Percentiles rank a stretch among this genome's conserved stretches.
phyloP scores from a whole-genome alignment of 2,888 invertebrate species.

The Xestia ashworthii region DNA sequence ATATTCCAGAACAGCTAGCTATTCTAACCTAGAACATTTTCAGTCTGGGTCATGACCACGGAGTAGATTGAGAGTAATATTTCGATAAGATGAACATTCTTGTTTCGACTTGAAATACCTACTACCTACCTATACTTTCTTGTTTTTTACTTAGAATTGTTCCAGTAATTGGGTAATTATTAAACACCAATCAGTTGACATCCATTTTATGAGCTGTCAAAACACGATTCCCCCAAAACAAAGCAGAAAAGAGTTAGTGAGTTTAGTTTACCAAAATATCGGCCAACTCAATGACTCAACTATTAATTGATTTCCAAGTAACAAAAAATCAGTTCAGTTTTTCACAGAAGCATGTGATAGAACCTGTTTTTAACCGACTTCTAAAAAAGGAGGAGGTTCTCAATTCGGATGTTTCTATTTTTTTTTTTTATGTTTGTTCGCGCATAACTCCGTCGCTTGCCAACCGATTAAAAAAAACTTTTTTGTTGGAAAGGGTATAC shows the following conservation, averaged over 20 bases:
- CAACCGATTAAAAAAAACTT: too few relatives aligned
- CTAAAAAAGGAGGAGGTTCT: too few relatives aligned
- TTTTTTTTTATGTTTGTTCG: too few relatives aligned
- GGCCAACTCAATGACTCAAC: background rate
- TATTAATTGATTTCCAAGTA: background rate
- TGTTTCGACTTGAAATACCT: background rate
- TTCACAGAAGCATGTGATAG: too few relatives aligned
- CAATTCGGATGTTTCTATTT: too few relatives aligned
- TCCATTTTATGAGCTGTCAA: background rate
- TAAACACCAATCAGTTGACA: background rate
- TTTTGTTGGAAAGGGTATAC: too few relatives aligned
- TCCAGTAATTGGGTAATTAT: background rate
- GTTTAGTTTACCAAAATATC: too few relatives aligned
- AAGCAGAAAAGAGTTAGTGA: too few relatives aligned
- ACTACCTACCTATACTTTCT: too few relatives aligned
- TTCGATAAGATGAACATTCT: background rate
- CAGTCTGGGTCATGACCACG: background rate
- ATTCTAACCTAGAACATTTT: background rate
- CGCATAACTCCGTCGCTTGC: too few relatives aligned
- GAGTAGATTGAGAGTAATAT: background rate
- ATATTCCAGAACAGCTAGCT: conserved; percentile 1
- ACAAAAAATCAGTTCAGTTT: background rate
- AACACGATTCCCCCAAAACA: background rate
- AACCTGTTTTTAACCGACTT: too few relatives aligned
- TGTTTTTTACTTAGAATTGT: too few relatives aligned